Conservation (phyloP, 2,797 vertebrate species). For the Pipistrellus pipistrellus region DNA sequence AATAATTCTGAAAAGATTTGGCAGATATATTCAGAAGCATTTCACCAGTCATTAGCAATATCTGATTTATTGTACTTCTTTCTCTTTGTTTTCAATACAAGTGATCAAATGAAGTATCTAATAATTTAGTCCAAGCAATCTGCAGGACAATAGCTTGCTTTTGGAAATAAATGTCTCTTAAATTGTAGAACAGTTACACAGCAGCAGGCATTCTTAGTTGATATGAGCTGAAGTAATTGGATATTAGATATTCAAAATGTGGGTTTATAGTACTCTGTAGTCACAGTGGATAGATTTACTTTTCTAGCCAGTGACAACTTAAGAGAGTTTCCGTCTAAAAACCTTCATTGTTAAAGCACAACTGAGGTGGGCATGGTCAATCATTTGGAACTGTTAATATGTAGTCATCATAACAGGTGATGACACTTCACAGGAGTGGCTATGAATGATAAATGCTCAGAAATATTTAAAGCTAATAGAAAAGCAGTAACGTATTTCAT, state of each 20-base stretch:
- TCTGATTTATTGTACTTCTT: slow-evolving; percentile 18
- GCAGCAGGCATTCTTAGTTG: slow-evolving; percentile 41
- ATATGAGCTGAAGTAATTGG: slow-evolving; percentile 14
- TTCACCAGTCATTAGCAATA: slow-evolving; percentile 20
- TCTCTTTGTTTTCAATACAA: slow-evolving; percentile 49
- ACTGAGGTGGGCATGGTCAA: slow-evolving; percentile 2
- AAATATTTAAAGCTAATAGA: slow-evolving; percentile 82
- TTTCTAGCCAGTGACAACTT: slow-evolving; percentile 50
- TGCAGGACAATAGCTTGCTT: slow-evolving; percentile 57
- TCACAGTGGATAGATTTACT: slow-evolving; percentile 42
- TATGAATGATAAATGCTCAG: slow-evolving; percentile 61
- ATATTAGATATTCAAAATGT: slow-evolving; percentile 9
- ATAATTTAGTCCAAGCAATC: slow-evolving; percentile 26
- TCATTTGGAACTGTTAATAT: not conserved
- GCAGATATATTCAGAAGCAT: not conserved
- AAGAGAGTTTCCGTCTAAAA: slow-evolving; percentile 48
- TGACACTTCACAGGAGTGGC: slow-evolving; percentile 11
- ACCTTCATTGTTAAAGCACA: slow-evolving; percentile 1
- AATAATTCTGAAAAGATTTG: slow-evolving; percentile 45
- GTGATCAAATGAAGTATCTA: slow-evolving; percentile 50
- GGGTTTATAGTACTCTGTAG: slow-evolving; percentile 4
- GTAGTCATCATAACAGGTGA: not conserved
- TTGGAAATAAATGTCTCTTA: slow-evolving; percentile 45
- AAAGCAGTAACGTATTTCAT: slow-evolving; percentile 84
- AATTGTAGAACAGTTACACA: slow-evolving; percentile 37